Evolutionary conservation across 2,888 invertebrate genomes (phyloP).

Genomic region (Clanis bilineata): DNA sequence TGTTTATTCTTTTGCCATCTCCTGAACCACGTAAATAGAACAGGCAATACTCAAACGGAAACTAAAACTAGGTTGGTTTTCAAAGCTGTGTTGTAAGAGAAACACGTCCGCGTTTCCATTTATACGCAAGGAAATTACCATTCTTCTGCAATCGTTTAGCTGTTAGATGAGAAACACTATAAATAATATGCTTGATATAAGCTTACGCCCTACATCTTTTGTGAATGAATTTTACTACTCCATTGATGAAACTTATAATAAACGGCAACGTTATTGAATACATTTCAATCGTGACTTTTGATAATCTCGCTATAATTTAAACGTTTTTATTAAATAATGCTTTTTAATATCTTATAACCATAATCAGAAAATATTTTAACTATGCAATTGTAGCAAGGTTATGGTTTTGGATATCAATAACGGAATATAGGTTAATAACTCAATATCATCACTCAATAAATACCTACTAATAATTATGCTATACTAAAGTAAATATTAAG

Average conservation of each 20-base stretch:
- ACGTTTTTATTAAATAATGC: too few species aligned
- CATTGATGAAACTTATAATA: not conserved
- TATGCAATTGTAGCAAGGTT: too few species aligned
- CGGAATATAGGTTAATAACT: too few species aligned
- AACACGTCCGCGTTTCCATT: slow-evolving; percentile 27
- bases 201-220: not conserved
- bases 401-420: too few species aligned
- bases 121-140: slow-evolving; percentile 40
- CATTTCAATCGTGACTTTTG: too few species aligned
- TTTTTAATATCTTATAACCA: too few species aligned
- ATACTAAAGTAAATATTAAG: too few species aligned
- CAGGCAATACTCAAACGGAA: slow-evolving; percentile 37
- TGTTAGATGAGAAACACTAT: not conserved
- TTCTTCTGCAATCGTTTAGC: slow-evolving; percentile 26
- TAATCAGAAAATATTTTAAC: too few species aligned
- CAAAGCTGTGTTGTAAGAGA: slow-evolving; percentile 37
- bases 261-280: too few species aligned
- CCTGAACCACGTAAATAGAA: slow-evolving; percentile 36
- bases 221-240: not conserved
- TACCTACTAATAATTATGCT: too few species aligned
- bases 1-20: slow-evolving; percentile 20
- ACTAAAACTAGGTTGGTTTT: slow-evolving; percentile 49
- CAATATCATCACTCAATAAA: too few species aligned
- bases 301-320: too few species aligned
- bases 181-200: not conserved